A percentile compares a stretch with the other conserved stretches of the same genome.
Evolutionary conservation across 2,113 vertebrate species (phyloP).

Genomic region (Poeciliopsis occidentalis): DNA sequence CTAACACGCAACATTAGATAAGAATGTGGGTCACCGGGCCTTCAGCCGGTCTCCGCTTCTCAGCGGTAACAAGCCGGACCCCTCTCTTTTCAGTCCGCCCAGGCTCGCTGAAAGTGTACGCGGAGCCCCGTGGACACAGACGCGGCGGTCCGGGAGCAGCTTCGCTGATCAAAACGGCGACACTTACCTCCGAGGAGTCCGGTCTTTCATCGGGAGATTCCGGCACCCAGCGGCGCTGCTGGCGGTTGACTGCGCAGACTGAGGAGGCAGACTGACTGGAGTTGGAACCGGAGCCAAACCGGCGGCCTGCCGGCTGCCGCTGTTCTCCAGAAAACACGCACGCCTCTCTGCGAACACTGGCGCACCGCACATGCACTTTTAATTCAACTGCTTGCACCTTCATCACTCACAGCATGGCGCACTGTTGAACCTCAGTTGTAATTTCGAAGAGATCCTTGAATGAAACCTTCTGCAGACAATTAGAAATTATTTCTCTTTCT

Average conservation of each 20-base stretch:
- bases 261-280: constrained; percentile 51
- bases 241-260: constrained; percentile 69
- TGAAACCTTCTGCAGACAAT: too few relatives aligned
- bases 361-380: too few relatives aligned
- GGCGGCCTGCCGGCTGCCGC: constrained; percentile 53
- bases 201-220: constrained; percentile 52
- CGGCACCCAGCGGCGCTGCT: constrained; percentile 67
- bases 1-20: constrained; percentile 61
- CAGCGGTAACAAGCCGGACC: constrained; percentile 4
- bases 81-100: background rate
- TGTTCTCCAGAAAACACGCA: constrained; percentile 32
- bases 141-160: background rate
- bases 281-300: constrained; percentile 63
- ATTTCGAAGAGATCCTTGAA: too few relatives aligned
- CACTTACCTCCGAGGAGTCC: constrained; percentile 49
- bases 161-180: constrained; percentile 3
- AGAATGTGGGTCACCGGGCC: constrained; percentile 84
- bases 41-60: constrained; percentile 39
- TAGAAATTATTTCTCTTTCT: background rate
- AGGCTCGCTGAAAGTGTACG: background rate
- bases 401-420: too few relatives aligned
- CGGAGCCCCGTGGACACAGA: background rate
- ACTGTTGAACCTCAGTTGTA: too few relatives aligned
- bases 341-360: background rate
- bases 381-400: too few relatives aligned